Conservation (phyloP, 23 tunicate species). For the Ascidia mentula region DNA sequence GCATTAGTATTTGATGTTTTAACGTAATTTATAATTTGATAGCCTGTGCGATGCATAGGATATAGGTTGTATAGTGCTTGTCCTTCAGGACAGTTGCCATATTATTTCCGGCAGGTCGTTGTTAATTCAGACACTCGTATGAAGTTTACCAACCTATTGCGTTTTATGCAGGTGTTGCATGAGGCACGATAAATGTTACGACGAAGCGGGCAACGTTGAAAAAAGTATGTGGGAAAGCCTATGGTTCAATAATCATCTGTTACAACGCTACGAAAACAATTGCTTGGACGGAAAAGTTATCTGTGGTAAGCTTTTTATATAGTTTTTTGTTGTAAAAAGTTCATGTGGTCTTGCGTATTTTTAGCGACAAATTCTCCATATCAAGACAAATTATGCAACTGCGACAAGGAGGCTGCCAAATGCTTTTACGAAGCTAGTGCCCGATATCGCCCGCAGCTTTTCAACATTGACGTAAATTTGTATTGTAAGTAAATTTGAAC, state of each 20-base stretch:
- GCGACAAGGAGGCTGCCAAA: constrained; percentile 44
- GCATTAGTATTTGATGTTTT: no score
- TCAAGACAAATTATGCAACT: constrained; percentile 36
- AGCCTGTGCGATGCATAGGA: no score
- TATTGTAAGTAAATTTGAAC: constrained; percentile 24
- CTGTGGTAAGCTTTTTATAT: constrained; percentile 29
- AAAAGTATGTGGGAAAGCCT: constrained; percentile 39
- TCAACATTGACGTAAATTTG: constrained; percentile 15
- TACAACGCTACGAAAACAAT: constrained; percentile 19
- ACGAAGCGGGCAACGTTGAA: constrained; percentile 30
- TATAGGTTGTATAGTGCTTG: no score
- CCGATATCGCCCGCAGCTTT: constrained; percentile 30
- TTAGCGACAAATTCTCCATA: constrained; percentile 28
- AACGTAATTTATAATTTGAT: no score
- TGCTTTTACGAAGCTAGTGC: constrained; percentile 38
- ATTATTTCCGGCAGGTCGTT: no score
- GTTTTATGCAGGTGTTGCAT: constrained; percentile 37
- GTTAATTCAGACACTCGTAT: no score
- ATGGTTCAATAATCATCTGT: neutral
- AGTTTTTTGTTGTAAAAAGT: neutral
- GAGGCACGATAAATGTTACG: constrained; percentile 40
- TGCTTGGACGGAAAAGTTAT: constrained; percentile 31
- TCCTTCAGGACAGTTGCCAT: no score
- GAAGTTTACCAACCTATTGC: no score
- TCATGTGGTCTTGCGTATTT: no score